Conservation (phyloP, 2,797 vertebrate genomes). For the Lepilemur septentrionalis region DNA sequence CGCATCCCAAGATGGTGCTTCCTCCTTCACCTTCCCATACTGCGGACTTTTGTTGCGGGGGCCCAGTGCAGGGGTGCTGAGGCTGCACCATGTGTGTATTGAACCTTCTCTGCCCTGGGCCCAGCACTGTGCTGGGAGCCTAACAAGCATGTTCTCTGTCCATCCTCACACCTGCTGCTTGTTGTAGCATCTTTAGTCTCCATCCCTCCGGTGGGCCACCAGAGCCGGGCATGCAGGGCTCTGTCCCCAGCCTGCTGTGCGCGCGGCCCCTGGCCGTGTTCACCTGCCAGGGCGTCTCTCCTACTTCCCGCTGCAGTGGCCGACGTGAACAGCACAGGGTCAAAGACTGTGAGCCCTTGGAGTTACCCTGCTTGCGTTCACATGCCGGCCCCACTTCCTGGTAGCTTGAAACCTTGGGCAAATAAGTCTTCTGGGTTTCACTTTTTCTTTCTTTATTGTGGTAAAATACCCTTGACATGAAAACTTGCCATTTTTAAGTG, state of each 20-base stretch:
- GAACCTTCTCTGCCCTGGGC: not conserved
- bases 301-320: accelerated
- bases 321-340: accelerated
- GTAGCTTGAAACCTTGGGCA: not conserved
- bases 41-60: not conserved
- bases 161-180: not conserved
- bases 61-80: not conserved
- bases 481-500: not conserved
- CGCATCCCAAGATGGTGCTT: no score
- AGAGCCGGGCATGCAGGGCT: accelerated
- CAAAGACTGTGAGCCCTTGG: no score
- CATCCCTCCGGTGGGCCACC: not conserved
- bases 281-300: not conserved
- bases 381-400: not conserved
- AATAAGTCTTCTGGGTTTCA: not conserved
- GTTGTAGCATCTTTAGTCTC: accelerated
- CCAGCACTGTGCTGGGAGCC: not conserved
- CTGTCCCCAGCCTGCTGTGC: accelerated
- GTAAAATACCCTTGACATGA: not conserved
- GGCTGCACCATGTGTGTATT: not conserved
- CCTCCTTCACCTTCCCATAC: not conserved
- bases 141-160: no score
- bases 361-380: not conserved
- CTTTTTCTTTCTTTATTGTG: not conserved
- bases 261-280: not conserved